Evolutionary conservation across 2,888 invertebrate genomes (phyloP).

Genomic region (Notocelia uddmanniana): DNA sequence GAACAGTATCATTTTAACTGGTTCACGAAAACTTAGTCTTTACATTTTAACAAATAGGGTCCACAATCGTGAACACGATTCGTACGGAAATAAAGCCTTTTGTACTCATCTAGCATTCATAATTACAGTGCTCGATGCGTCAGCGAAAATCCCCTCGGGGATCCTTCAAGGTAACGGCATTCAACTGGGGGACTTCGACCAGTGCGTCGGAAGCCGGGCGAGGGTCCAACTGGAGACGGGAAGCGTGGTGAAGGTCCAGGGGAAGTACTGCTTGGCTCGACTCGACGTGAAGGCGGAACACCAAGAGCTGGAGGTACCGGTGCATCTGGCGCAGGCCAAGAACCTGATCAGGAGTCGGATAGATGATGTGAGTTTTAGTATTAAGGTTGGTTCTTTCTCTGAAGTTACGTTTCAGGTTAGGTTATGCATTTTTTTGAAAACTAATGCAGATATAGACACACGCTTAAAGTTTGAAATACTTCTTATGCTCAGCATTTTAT

Average conservation of each 20-base stretch:
- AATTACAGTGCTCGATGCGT: slow-evolving; percentile 89
- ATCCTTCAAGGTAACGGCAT: slow-evolving; percentile 89
- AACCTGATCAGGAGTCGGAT: slow-evolving; percentile 87
- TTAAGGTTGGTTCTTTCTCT: background rate
- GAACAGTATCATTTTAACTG: slow-evolving; percentile 17
- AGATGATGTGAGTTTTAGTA: slow-evolving; percentile 84
- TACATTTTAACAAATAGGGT: background rate
- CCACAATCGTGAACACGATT: background rate
- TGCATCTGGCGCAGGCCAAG: slow-evolving; percentile 88
- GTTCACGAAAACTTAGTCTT: no score
- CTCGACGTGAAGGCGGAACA: slow-evolving; percentile 87
- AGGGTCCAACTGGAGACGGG: slow-evolving; percentile 86
- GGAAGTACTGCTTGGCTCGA: slow-evolving; percentile 89
- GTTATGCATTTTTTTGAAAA: no score
- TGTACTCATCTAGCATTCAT: slow-evolving; percentile 60
- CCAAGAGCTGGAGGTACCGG: slow-evolving; percentile 86
- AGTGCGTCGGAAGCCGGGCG: slow-evolving; percentile 87
- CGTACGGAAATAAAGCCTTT: background rate
- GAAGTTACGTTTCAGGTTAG: no score
- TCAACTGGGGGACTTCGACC: slow-evolving; percentile 90
- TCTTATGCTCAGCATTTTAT: no score
- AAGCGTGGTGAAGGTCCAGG: slow-evolving; percentile 87
- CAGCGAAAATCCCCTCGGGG: slow-evolving; percentile 89
- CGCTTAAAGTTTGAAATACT: no score
- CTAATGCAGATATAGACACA: no score